Percentiles rank a stretch among this genome's conserved stretches.
Evolutionary conservation across 2,113 vertebrate species (phyloP).

Genomic region (Argyrosomus japonicus): DNA sequence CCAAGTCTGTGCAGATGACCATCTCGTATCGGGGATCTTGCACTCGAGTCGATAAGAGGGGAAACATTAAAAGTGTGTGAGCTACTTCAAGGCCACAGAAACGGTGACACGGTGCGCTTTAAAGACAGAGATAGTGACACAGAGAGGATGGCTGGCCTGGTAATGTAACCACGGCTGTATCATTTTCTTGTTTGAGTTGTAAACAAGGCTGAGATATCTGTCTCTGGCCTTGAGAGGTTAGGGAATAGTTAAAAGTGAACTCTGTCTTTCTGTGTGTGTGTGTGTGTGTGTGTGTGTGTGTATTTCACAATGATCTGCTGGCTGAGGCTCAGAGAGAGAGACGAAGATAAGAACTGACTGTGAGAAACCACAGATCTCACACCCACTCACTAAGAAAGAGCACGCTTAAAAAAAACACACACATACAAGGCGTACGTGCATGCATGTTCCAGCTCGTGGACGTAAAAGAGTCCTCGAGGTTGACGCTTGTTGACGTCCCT

Average conservation of each 20-base stretch:
- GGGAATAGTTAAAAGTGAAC: conserved; percentile 73
- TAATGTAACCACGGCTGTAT: conserved; percentile 60
- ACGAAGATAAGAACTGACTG: conserved; percentile 78
- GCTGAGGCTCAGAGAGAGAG: conserved; percentile 70
- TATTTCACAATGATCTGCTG: conserved; percentile 79
- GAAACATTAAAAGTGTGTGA: background rate
- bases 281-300: conserved; percentile 44
- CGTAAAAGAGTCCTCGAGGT: background rate
- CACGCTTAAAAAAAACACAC: background rate
- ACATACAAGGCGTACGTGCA: conserved; percentile 11
- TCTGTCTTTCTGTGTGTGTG: conserved; percentile 55
- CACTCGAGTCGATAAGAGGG: background rate
- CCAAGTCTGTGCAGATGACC: conserved; percentile 42
- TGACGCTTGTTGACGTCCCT: conserved; percentile 27
- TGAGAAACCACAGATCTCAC: conserved; percentile 82
- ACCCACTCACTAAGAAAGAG: conserved; percentile 70
- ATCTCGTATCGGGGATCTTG: conserved; percentile 23
- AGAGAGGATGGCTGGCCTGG: conserved; percentile 9
- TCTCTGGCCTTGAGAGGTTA: conserved; percentile 72
- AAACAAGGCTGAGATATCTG: conserved; percentile 73
- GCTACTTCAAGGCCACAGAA: conserved; percentile 4
- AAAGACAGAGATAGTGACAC: conserved; percentile 12
- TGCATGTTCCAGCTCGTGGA: conserved; percentile 12
- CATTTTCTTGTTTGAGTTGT: conserved; percentile 70
- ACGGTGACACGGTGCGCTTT: background rate